Conservation (phyloP, 2,113 vertebrate species). For the Sisor rabdophorus region DNA sequence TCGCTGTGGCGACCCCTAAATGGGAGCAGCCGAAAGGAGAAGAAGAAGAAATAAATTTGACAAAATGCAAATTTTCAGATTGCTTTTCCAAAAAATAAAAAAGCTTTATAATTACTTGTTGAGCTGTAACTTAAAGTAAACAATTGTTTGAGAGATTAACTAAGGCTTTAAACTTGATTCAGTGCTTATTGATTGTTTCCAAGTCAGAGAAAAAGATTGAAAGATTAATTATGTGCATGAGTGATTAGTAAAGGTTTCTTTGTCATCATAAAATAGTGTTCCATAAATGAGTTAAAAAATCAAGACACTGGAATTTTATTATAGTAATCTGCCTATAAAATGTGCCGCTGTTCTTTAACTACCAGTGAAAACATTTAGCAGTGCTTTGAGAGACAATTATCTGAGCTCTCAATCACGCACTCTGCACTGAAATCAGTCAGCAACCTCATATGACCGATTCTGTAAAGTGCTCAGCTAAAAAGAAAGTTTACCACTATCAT, state of each 20-base stretch:
- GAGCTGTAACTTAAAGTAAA: slow-evolving; percentile 34
- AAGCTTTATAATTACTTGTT: not conserved
- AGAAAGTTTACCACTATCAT: not conserved
- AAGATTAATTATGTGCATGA: slow-evolving; percentile 61
- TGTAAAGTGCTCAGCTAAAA: not conserved
- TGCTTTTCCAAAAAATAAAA: not conserved
- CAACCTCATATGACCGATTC: slow-evolving; percentile 19
- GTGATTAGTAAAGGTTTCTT: slow-evolving; percentile 57
- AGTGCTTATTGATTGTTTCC: slow-evolving; percentile 59
- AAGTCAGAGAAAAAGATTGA: slow-evolving; percentile 64
- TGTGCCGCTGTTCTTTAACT: slow-evolving; percentile 26
- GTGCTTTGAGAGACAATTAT: slow-evolving; percentile 62
- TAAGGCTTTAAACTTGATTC: slow-evolving; percentile 56
- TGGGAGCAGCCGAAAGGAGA: no score
- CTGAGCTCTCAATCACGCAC: slow-evolving; percentile 58
- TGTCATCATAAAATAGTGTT: slow-evolving; percentile 53
- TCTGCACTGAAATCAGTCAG: slow-evolving; percentile 49
- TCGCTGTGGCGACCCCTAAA: no score
- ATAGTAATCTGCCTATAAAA: slow-evolving; percentile 56
- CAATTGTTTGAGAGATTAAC: slow-evolving; percentile 55
- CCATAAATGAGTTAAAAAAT: slow-evolving; percentile 57
- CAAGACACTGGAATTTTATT: slow-evolving; percentile 67
- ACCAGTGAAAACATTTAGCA: slow-evolving; percentile 56
- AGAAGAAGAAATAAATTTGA: no score
- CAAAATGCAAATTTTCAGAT: not conserved